Evolutionary conservation across 2,888 invertebrate species (phyloP).

Genomic region (Thecophora atra): DNA sequence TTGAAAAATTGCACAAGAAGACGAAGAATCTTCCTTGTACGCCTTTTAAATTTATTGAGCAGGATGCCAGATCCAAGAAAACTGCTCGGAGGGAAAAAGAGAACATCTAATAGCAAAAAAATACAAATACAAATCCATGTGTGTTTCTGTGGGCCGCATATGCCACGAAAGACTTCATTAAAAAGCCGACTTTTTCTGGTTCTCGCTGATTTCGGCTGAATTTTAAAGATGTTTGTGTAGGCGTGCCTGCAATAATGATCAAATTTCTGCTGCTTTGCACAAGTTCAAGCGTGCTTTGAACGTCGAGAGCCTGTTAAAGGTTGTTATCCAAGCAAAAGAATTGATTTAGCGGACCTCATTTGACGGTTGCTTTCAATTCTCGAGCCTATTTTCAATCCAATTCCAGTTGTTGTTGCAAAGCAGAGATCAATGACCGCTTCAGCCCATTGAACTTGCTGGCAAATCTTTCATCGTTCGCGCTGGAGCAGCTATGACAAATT

Average conservation of each 20-base stretch:
- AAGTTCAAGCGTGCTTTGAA: conserved; percentile 10
- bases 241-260: conserved; percentile 1
- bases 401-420: neutral
- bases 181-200: neutral
- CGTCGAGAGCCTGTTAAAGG: neutral
- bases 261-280: neutral
- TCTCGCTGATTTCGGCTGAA: neutral
- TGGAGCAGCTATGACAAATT: conserved; percentile 21
- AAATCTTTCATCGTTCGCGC: too few species aligned
- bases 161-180: neutral
- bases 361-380: conserved; percentile 18
- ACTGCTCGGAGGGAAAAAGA: too few species aligned
- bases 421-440: neutral
- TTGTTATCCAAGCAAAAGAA: conserved; percentile 15
- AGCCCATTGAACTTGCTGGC: neutral
- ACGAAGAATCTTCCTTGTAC: too few species aligned
- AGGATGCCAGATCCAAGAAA: too few species aligned
- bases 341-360: neutral
- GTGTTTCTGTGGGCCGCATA: neutral
- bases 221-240: neutral
- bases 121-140: too few species aligned
- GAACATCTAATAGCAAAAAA: too few species aligned
- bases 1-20: too few species aligned
- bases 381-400: neutral
- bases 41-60: too few species aligned